Base-by-base conservation (phyloP, 2,888 invertebrate genomes). In the Trisateles emortualis region DNA sequence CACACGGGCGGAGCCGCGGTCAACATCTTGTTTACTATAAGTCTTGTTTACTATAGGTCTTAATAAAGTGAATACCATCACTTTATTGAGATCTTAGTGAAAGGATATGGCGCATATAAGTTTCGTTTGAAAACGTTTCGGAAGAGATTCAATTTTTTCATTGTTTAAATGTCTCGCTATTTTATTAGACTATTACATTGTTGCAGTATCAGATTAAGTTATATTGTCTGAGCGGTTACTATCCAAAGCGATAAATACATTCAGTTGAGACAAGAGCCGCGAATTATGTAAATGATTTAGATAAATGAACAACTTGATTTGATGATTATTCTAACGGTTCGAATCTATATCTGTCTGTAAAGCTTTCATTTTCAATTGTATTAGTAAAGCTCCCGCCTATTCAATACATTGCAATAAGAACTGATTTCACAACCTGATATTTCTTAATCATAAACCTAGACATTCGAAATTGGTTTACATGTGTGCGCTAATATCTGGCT, bases 361-460 rank as follows among this genome's bases (percentile, higher is more conserved):
- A 54, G 38, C 43, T 47, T 57, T 57, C 46, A 44, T 33, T 65
- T 54, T 42, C 40, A 35, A 57, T 54, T 43, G 57, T 50, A 50
- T 53, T 49, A 46, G 26, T 26, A 52, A 60, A 43, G 16, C 33
- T 53, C 30, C 33, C 39, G 36, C 48, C 24, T 9, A 35, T 11
- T 17, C 35, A 51, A 48, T 50, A 48, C 36, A 41, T 39, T 48
- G 39, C 17, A 19, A 22, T 22, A 36, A 19, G 24, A 26, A 56
- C 49, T 36, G 47, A 66, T 68, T 69, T 65, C 57, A 52, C 45
- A 60, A 52, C 5, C 19, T 19, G 13, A 17, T 39, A 32, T 69
- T 69, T 60, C 57, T 47, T 52, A 42, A 70, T 69, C 41, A 26
- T 51, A 64, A 53, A 55, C 48, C 52, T 53, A 56, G 38, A 26